Conservation (phyloP, 1,140 invertebrate genomes). For the Drosophila simulans region DNA sequence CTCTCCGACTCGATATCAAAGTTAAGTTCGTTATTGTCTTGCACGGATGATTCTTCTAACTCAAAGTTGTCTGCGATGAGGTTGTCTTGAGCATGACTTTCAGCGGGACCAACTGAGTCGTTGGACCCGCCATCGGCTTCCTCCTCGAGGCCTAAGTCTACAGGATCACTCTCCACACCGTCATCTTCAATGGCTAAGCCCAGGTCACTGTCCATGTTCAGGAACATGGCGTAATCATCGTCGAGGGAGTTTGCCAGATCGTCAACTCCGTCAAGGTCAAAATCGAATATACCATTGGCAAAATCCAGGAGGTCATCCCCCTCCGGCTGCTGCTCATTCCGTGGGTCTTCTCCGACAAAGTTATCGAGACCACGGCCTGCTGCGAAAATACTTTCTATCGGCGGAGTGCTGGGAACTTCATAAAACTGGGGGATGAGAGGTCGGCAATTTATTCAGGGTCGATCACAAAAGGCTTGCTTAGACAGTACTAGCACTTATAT, state of each 20-base stretch:
- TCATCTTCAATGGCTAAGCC: constrained; percentile 37
- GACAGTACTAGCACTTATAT: constrained; percentile 60
- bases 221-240: constrained; percentile 46
- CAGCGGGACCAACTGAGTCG: constrained; percentile 17
- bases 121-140: constrained; percentile 12
- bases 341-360: constrained; percentile 20
- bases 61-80: constrained; percentile 1
- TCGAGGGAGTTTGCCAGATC: constrained; percentile 53
- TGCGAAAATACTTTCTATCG: constrained; percentile 63
- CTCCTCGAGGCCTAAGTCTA: constrained; percentile 22
- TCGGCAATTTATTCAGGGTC: constrained; percentile 67
- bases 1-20: constrained; percentile 36
- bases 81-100: constrained; percentile 18
- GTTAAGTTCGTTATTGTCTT: constrained; percentile 25
- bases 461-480: constrained; percentile 67
- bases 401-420: constrained; percentile 53
- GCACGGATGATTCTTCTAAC: neutral
- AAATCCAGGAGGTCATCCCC: constrained; percentile 49
- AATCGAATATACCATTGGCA: constrained; percentile 50
- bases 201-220: constrained; percentile 59
- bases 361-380: constrained; percentile 32
- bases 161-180: constrained; percentile 6
- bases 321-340: constrained; percentile 6
- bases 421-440: constrained; percentile 72
- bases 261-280: constrained; percentile 44